Percentiles rank a stretch among this genome's conserved stretches.
phyloP scores from a whole-genome alignment of 2,888 invertebrate species.

The Adineta ricciae region DNA sequence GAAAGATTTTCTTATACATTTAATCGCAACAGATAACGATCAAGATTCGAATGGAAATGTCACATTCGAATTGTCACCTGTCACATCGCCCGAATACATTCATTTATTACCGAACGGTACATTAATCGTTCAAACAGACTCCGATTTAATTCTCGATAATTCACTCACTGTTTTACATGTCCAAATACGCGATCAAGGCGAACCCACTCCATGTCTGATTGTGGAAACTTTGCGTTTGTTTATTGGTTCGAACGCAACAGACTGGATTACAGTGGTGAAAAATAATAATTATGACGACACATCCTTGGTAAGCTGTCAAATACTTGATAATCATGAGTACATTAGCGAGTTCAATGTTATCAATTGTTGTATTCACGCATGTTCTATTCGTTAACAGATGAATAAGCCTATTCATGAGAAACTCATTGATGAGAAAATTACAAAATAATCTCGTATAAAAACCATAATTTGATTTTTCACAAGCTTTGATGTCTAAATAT shows the following conservation, averaged over 20 bases:
- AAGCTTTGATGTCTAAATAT: no score
- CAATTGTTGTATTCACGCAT: no score
- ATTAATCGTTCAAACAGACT: neutral
- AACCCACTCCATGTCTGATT: neutral
- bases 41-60: neutral
- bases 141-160: neutral
- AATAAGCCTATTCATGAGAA: no score
- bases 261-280: neutral
- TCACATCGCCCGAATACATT: neutral
- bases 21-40: neutral
- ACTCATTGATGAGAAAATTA: no score
- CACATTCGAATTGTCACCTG: neutral
- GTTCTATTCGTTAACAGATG: no score
- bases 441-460: no score
- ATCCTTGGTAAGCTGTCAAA: neutral
- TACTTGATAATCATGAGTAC: no score
- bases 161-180: neutral
- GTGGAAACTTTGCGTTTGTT: neutral
- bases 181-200: constrained; percentile 6
- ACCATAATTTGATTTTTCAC: no score
- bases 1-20: neutral
- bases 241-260: neutral
- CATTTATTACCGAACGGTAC: neutral
- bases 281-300: neutral
- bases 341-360: no score